phyloP scores from a whole-genome alignment of 2,113 vertebrate species.

The Istiophorus platypterus region DNA sequence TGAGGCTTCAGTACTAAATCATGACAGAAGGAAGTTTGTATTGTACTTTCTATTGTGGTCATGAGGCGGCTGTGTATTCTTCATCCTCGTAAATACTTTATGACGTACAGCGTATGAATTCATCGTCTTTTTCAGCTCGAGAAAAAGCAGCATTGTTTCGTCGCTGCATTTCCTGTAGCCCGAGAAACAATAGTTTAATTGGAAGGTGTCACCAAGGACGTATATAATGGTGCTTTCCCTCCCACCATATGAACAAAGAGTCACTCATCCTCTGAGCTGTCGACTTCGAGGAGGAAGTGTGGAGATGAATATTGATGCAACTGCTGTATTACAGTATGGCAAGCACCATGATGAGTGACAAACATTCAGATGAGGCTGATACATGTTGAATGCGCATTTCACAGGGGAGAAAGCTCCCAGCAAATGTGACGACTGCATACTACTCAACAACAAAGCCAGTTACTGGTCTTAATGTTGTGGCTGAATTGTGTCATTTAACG shows the following conservation, averaged over 20 bases:
- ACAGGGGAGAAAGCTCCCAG: not conserved
- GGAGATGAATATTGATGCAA: conserved; percentile 56
- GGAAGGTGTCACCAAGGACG: not conserved
- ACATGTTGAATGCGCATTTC: conserved; percentile 10
- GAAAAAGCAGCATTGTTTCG: not conserved
- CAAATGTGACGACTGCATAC: not conserved
- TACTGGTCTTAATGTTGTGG: no score
- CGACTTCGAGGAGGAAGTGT: conserved; percentile 37
- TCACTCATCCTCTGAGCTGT: conserved; percentile 21
- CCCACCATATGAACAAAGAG: conserved; percentile 2
- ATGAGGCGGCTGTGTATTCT: not conserved
- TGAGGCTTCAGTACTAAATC: conserved; percentile 27
- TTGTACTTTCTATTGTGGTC: not conserved
- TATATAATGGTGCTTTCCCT: conserved; percentile 4
- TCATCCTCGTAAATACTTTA: not conserved
- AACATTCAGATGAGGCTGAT: conserved; percentile 10
- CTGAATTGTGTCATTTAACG: not conserved
- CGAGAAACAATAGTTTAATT: not conserved
- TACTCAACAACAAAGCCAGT: no score
- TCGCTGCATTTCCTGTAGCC: not conserved
- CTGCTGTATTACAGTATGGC: not conserved
- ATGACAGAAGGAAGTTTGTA: conserved; percentile 22
- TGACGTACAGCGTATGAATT: not conserved
- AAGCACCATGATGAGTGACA: not conserved
- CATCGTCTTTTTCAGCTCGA: not conserved